These are phyloP conservation scores for Drosophila mayri DNA, from an alignment of 1,140 invertebrate species.

Conservation along the genomic window DNA sequence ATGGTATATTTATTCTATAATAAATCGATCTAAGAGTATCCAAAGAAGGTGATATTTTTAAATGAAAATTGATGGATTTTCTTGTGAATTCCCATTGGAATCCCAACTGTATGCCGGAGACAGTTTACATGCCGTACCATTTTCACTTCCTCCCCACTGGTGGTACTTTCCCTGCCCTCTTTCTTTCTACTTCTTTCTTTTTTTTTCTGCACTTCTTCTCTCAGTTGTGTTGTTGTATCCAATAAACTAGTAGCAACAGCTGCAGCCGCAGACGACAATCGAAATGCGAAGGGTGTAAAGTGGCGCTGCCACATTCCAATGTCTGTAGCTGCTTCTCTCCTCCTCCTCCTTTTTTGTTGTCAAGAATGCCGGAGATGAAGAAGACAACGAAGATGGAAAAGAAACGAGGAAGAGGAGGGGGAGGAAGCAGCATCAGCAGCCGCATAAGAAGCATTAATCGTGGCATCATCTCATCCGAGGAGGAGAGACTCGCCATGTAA, in stretches of 20 bases:
- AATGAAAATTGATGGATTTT: conserved; percentile 5
- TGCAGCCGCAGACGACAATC: conserved; percentile 42
- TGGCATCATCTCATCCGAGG: conserved; percentile 43
- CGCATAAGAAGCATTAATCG: conserved; percentile 30
- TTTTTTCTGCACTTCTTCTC: not conserved
- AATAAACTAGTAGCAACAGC: conserved; percentile 69
- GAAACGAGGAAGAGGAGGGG: conserved; percentile 25
- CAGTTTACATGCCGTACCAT: conserved; percentile 71
- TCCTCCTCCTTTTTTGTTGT: conserved; percentile 25
- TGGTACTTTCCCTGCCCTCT: conserved; percentile 5
- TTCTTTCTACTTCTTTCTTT: not conserved
- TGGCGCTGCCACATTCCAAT: conserved; percentile 66
- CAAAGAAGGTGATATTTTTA: too few species aligned
- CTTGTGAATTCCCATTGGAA: conserved; percentile 1
- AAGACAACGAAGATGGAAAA: conserved; percentile 16
- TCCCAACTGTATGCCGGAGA: conserved; percentile 38
- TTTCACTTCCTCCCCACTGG: conserved; percentile 28
- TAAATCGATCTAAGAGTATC: not conserved
- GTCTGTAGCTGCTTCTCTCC: conserved; percentile 39
- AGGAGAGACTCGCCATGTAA: conserved; percentile 54
- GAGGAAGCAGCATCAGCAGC: conserved; percentile 40
- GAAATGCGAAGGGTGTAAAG: conserved; percentile 58
- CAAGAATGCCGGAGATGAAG: conserved; percentile 65
- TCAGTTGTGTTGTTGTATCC: conserved; percentile 20
- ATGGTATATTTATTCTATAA: not conserved